Evolutionary conservation across 2,888 invertebrate genomes (phyloP), one percentile per base, ranked within the genome.

Genomic region (Vesta saturnalis): DNA sequence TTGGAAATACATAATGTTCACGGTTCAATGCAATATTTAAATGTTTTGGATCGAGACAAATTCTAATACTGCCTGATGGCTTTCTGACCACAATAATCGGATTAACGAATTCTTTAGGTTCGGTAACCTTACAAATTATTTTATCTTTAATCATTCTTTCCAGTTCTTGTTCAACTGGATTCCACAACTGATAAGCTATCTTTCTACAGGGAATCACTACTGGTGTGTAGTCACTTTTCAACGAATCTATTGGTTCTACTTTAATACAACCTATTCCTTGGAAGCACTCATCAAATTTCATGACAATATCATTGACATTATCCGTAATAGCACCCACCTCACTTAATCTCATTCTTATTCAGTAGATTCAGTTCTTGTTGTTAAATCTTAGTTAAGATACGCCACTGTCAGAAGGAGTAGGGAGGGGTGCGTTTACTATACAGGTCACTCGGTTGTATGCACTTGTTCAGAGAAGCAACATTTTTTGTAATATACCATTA

Each of bases 101-200:
- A 52, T 52, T 52, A 15, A 52, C 52, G 16, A 52, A 52, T 52
- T 52, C 52, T 6, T 8, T 52, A 14, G 47, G 47, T 15, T 47
- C 47, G 15, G 47, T 47, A 47, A 47, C 47, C 15, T 47, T 52
- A 6, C 6, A 6, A 16, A 52, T 52, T 15, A 52, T 16, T 16
- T n/a, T n/a, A n/a, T n/a, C n/a, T n/a, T n/a, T n/a, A n/a, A n/a
- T n/a, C n/a, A n/a, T n/a, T n/a, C n/a, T 12, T 19, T 12, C 14
- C 14, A 52, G 14, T 52, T 12, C 18, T 15, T 15, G 8, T 52
- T 52, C 46, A n/a, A 46, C 8, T 46, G 8, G 8, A 46, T 46
- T 46, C 46, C 8, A n/a, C 14, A 46, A 46, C 14, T 46, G 8
- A 46, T n/a, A 46, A n/a, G 46, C 12, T n/a, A 6, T 14, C 14